Evolutionary conservation across 2,797 vertebrate genomes (phyloP), one percentile per base, ranked within the genome.

Genomic region (Chelidonichthys spinosus): DNA sequence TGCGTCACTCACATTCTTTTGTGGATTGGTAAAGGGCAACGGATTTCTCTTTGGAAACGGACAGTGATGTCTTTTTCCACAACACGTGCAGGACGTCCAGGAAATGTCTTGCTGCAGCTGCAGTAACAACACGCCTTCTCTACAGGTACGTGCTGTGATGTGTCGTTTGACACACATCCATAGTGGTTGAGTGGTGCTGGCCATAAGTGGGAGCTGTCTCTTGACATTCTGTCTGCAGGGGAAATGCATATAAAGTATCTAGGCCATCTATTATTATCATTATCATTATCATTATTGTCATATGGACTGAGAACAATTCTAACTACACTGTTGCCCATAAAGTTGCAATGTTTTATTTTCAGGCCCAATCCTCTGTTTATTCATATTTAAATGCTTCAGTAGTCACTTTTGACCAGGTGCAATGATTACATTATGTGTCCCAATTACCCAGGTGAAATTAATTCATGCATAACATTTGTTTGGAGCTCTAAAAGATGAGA

Each of bases 51-150:
- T 62, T 85, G 81, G 80, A 90, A 72, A 76, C 3, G n/a, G 64
- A 82, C 68, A 15, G 63, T 35, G 64, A 53, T 85, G 75, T 85
- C 71, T 89, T 92, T 90, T 90, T 90, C 85, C 82, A 75, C 40
- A 17, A 67, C 84, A 90, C 64, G 62, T 89, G 86, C 81, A 69
- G 84, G 73, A 89, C 42, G 47, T 89, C 87, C 85, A 91, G 90
- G 90, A 92, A 92, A 87, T 3, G 78, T 86, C 88, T 91, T 83
- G 70, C 75, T 81, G 65, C 74, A 81, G 86, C 85, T 82, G 78
- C 70, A 47, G 65, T 40, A 83, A 80, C 84, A 83, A 81, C 82
- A 78, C 6, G 0, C 50, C 79, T 53, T 76, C 67, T 65, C 53
- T 25, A 44, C 76, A 63, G 80, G 73, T 74, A 69, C 37, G n/a